These are phyloP conservation scores for Gadus chalcogrammus DNA, from an alignment of 2,113 vertebrate genomes.

Conservation along the genomic window DNA sequence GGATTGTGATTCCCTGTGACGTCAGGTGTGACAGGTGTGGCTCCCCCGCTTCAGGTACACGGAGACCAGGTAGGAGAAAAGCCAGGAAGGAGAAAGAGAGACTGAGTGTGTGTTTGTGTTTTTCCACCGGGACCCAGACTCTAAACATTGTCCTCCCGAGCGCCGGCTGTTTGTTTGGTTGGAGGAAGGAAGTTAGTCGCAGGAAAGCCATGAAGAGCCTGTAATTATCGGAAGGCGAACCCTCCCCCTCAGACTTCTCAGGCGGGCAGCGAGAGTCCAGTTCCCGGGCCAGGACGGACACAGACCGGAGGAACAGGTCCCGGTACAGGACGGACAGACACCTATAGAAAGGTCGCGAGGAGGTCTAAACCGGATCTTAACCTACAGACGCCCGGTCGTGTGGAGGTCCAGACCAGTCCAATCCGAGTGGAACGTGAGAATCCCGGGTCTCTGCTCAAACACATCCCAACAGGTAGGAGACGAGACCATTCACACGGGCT, in stretches of 20 bases:
- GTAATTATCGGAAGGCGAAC: slow-evolving; percentile 50
- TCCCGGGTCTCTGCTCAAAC: too few species aligned
- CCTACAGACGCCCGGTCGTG: too few species aligned
- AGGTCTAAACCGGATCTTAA: too few species aligned
- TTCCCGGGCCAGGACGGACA: not conserved
- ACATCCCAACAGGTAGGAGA: too few species aligned
- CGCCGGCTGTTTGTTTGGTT: slow-evolving; percentile 25
- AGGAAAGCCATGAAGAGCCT: slow-evolving; percentile 43
- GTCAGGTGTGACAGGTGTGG: slow-evolving; percentile 65
- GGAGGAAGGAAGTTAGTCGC: slow-evolving; percentile 52
- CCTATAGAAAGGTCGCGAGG: too few species aligned
- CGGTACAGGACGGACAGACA: too few species aligned
- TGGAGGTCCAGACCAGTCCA: too few species aligned
- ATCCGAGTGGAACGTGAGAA: too few species aligned
- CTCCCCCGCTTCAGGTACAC: slow-evolving; percentile 20
- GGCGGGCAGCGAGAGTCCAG: slow-evolving; percentile 8
- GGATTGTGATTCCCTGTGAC: slow-evolving; percentile 23
- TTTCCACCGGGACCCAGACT: not conserved
- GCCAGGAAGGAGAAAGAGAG: too few species aligned
- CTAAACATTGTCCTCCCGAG: not conserved
- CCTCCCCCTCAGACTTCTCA: not conserved
- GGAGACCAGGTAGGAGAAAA: slow-evolving; percentile 13
- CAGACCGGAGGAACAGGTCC: too few species aligned
- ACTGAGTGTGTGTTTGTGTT: not conserved
- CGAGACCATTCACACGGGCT: too few species aligned